Percentiles rank a stretch among this genome's conserved stretches.
phyloP scores from a whole-genome alignment of 2,113 vertebrate genomes.

The Mesoclemmys tuberculata region DNA sequence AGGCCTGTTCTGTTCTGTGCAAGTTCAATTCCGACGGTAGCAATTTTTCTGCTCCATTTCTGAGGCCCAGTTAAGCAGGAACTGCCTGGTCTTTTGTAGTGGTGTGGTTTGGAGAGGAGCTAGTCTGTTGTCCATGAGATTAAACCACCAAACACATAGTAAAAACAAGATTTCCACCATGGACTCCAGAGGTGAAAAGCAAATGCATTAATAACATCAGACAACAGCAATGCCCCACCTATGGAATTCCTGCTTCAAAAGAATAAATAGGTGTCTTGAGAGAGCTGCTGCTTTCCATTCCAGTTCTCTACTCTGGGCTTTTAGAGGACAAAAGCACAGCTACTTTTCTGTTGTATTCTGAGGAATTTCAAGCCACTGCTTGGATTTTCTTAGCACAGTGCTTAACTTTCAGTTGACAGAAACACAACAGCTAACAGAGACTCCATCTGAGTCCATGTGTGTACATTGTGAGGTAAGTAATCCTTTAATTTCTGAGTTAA shows the following conservation, averaged over 20 bases:
- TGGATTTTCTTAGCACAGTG: conserved; percentile 33
- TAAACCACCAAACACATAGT: neutral
- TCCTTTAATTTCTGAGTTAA: neutral
- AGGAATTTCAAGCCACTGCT: conserved; percentile 40
- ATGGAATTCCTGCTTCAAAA: conserved; percentile 5
- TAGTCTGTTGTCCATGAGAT: conserved; percentile 4
- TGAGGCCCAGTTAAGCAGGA: neutral
- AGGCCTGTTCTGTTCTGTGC: neutral
- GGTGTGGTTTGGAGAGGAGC: neutral
- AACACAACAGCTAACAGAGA: conserved; percentile 6
- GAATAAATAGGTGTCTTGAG: conserved; percentile 33
- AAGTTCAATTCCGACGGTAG: neutral
- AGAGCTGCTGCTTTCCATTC: neutral
- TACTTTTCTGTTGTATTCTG: conserved; percentile 51
- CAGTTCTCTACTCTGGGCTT: neutral
- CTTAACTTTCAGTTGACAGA: conserved; percentile 59
- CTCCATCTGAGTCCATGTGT: neutral
- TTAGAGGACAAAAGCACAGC: conserved; percentile 39
- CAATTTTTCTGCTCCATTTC: neutral
- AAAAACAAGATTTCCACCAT: conserved; percentile 4
- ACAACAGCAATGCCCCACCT: conserved; percentile 24
- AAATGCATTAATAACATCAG: conserved; percentile 25
- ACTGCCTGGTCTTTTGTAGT: neutral
- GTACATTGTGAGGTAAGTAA: conserved; percentile 36
- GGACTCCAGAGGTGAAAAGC: conserved; percentile 22